A percentile compares a stretch with the other conserved stretches of the same genome.
phyloP scores from a whole-genome alignment of 2,888 invertebrate genomes.

The Rhimphoctona megacephalus region DNA sequence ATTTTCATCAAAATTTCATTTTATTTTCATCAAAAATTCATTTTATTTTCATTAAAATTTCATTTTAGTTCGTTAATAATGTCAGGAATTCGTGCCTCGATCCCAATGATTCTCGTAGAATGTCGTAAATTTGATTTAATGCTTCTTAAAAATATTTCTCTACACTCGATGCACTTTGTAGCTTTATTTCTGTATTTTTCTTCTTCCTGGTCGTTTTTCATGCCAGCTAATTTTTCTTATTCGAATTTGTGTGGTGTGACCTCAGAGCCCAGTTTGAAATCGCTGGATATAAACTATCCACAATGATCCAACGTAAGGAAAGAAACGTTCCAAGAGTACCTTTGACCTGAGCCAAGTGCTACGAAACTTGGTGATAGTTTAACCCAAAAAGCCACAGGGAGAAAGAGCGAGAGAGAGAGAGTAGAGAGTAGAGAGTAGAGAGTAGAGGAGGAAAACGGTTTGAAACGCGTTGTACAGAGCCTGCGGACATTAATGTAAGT shows the following conservation, averaged over 20 bases:
- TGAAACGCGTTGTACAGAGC: slow-evolving; percentile 19
- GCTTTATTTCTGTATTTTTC: neutral
- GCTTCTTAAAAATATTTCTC: no score
- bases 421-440: neutral
- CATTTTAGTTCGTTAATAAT: no score
- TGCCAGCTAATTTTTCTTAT: neutral
- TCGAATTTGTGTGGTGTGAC: slow-evolving; percentile 28
- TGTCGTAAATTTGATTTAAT: neutral
- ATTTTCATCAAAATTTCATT: neutral
- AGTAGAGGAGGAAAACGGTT: neutral
- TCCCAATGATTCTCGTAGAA: no score
- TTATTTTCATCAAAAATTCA: no score
- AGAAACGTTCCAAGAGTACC: slow-evolving; percentile 52
- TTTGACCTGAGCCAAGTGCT: slow-evolving; percentile 63
- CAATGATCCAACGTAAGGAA: neutral
- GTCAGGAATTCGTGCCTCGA: no score
- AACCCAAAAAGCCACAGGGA: slow-evolving; percentile 36
- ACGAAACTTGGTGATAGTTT: slow-evolving; percentile 58
- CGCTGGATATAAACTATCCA: slow-evolving; percentile 1
- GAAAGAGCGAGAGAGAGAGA: slow-evolving; percentile 7
- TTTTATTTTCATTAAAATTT: no score
- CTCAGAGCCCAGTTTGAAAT: slow-evolving; percentile 6
- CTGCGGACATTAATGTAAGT: slow-evolving; percentile 54
- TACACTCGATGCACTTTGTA: neutral
- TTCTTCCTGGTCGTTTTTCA: neutral